These are phyloP conservation scores for Amaurobius ferox DNA, from an alignment of 2,888 invertebrate genomes.

Conservation along the genomic window DNA sequence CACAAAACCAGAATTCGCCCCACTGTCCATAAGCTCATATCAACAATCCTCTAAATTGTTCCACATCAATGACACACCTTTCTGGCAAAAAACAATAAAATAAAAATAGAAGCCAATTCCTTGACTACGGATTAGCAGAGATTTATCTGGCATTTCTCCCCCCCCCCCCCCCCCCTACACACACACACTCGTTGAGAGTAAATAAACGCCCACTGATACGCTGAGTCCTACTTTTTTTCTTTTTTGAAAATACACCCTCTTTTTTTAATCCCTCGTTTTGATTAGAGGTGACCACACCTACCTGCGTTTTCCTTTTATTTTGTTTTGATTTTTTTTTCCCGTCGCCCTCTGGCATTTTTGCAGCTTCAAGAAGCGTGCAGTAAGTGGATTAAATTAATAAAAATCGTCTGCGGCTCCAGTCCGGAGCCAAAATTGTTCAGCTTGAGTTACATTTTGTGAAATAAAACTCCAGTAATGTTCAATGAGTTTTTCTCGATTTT, in stretches of 20 bases:
- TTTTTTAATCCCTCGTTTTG: background rate
- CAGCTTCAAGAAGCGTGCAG: too few species aligned
- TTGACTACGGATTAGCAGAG: background rate
- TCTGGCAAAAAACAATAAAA: background rate
- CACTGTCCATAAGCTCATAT: too few species aligned
- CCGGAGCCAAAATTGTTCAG: too few species aligned
- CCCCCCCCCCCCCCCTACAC: background rate
- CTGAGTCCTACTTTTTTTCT: background rate
- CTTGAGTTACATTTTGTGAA: too few species aligned
- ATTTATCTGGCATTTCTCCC: background rate
- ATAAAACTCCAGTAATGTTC: too few species aligned
- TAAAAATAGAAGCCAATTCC: background rate
- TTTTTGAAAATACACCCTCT: background rate
- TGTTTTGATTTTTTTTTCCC: background rate
- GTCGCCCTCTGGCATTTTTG: background rate
- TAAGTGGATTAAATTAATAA: too few species aligned
- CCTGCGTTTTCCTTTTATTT: background rate
- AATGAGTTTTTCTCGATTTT: too few species aligned
- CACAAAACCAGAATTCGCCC: too few species aligned
- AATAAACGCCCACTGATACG: background rate
- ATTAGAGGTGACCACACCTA: background rate
- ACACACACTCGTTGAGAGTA: background rate
- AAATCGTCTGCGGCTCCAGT: too few species aligned
- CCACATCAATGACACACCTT: background rate
- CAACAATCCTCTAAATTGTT: too few species aligned